phyloP scores from a whole-genome alignment of 1,140 invertebrate species.

The Euwallacea fornicatus region DNA sequence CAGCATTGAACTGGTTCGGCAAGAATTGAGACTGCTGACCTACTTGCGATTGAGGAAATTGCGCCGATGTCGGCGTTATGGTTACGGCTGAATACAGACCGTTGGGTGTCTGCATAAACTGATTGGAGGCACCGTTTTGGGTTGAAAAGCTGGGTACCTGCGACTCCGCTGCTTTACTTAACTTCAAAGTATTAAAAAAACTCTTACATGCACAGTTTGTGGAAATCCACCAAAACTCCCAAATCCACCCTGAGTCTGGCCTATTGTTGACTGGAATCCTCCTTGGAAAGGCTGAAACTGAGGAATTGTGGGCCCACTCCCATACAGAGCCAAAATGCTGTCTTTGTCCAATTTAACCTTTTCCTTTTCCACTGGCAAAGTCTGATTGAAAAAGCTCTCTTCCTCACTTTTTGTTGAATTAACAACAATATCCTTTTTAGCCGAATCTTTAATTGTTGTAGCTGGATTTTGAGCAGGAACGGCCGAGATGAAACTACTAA shows the following conservation, averaged over 20 bases:
- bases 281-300: conserved; percentile 29
- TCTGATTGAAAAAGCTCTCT: conserved; percentile 88
- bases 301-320: conserved; percentile 56
- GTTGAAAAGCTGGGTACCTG: conserved; percentile 18
- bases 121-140: conserved; percentile 27
- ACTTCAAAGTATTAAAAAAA: neutral
- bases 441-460: conserved; percentile 51
- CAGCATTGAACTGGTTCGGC: too few species aligned
- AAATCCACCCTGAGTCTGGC: conserved; percentile 19
- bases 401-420: conserved; percentile 74
- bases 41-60: conserved; percentile 24
- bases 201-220: conserved; percentile 30
- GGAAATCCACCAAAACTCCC: conserved; percentile 42
- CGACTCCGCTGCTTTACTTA: neutral
- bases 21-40: too few species aligned
- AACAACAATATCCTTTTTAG: conserved; percentile 47
- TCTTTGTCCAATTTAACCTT: conserved; percentile 88
- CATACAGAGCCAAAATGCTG: conserved; percentile 90
- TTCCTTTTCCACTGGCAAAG: conserved; percentile 70
- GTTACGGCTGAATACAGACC: neutral
- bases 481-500: conserved; percentile 76
- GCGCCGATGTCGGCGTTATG: conserved; percentile 3
- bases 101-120: conserved; percentile 12
- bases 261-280: conserved; percentile 15
- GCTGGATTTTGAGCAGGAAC: conserved; percentile 47